Evolutionary conservation across 2,113 vertebrate species (phyloP), one percentile per base, ranked within the genome.

Genomic region (Alectura lathami): DNA sequence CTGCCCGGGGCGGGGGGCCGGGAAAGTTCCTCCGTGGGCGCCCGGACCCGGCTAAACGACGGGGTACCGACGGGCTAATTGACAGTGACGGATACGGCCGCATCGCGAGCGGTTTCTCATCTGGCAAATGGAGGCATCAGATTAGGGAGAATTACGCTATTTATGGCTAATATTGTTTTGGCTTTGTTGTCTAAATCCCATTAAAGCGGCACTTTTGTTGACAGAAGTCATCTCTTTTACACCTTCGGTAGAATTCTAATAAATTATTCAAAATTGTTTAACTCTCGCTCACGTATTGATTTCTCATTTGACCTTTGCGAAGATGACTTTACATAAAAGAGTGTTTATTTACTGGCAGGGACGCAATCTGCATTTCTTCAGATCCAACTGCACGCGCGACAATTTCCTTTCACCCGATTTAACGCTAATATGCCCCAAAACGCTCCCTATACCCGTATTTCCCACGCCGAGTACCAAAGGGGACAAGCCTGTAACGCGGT

Each of bases 191-290:
- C 70, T 82, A 14, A 83, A 91, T 86, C 89, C 62, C 91, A 21
- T 77, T 24, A 69, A 48, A 27, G 56, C 59, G 38, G 48, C 6
- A 3, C 48, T 69, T 69, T 4, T 59, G 93, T 36, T 36, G 60
- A 21, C 75, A 29, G 84, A 50, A 68, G 45, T 69, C 56, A n/a
- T 20, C 80, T 79, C 48, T 27, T 77, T 76, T 14, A 38, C 93
- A 84, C 76, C 92, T 93, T 95, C 8, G 68, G 42, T 48, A 48
- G 76, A 87, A 79, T 56, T 23, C 79, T 36, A 87, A 94, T 95
- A 91, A 94, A 97, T 94, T 87, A 95, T 96, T 94, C 91, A 79
- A 59, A 94, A 92, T 93, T 86, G 64, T 93, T 91, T 75, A 95
- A 93, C 91, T 91, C 89, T 75, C 30, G 69, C 85, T 59, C 85